Base-by-base conservation (phyloP, 2,797 vertebrate genomes). In the Labeo calbasu region DNA sequence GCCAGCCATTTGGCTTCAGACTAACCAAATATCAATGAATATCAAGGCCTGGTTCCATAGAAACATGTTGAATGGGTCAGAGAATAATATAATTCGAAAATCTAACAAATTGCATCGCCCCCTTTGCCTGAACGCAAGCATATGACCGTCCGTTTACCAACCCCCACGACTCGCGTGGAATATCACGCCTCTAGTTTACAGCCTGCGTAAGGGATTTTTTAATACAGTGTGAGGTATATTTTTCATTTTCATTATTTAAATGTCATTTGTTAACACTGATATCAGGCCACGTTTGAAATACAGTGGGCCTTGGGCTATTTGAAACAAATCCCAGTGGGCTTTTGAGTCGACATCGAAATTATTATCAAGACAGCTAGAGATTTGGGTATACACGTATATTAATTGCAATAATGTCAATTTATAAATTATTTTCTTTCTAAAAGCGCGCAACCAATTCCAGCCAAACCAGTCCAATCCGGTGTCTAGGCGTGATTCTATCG, bases 391-490 rank as follows among this genome's bases (percentile, higher is more conserved):
- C 2, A 65, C 8, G 28, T 12, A 23, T 9, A 36, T 21, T n/a
- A 3, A 57, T 7, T 46, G 1, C 23, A 59, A 46, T 65, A 19
- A 21, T 9, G n/a, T 23, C 4, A 57, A 2, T 51, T 57, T 85
- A 86, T 85, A 82, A 73, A 86, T 66, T 23, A 70, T 86, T 77
- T 75, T 77, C 63, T 70, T 83, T 84, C 77, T 81, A 86, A 71
- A 65, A 82, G 78, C 90, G 79, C 46, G 83, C 83, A 85, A 90
- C 88, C 88, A 83, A 89, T 91, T 87, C 85, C 77, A 86, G 87
- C 61, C 80, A 88, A 94, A 93, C 93, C 94, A 93, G 93, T 93
- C 90, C 85, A 85, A 92, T 92, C 93, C 84, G 83, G 88, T 92
- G 93, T 92, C 93, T 92, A 91, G 86, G 88, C 81, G 65, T 89